These are phyloP conservation scores for Spea hammondii DNA, from an alignment of 2,797 vertebrate species.

Conservation along the genomic window DNA sequence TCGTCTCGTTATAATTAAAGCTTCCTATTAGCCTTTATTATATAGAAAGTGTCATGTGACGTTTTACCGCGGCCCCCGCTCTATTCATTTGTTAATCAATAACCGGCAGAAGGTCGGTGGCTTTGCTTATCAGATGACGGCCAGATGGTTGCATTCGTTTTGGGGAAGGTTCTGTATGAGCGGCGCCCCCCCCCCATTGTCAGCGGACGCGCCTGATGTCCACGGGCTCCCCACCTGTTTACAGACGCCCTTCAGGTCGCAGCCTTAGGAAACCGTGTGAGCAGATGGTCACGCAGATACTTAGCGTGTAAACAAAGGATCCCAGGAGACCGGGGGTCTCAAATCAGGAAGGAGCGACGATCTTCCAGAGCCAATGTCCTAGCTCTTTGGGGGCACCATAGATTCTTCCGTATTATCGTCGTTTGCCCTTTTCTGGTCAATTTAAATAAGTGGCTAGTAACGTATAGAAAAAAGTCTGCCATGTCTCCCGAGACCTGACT, in stretches of 20 bases:
- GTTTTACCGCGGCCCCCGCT: too few species aligned
- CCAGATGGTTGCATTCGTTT: constrained; percentile 75
- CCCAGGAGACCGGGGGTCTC: neutral
- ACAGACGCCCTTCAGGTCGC: constrained; percentile 59
- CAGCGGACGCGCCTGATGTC: constrained; percentile 43
- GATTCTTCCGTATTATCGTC: too few species aligned
- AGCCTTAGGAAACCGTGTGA: constrained; percentile 56
- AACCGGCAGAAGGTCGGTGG: constrained; percentile 51
- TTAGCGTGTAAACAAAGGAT: constrained; percentile 27
- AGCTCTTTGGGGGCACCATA: too few species aligned
- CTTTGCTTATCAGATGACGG: constrained; percentile 63
- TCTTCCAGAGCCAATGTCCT: too few species aligned
- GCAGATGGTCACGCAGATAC: constrained; percentile 54
- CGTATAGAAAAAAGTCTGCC: too few species aligned
- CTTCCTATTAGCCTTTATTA: too few species aligned
- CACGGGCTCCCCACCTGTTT: constrained; percentile 66
- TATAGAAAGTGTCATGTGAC: too few species aligned
- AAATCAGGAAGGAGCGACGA: neutral
- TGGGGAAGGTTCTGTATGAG: constrained; percentile 55
- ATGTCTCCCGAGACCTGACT: too few species aligned
- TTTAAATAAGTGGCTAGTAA: too few species aligned
- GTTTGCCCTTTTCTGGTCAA: too few species aligned
- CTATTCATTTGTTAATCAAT: constrained; percentile 57
- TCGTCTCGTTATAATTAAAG: too few species aligned
- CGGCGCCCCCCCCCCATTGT: constrained; percentile 62